These are phyloP conservation scores for Pungitius pungitius DNA, from an alignment of 2,113 vertebrate species.

Conservation along the genomic window DNA sequence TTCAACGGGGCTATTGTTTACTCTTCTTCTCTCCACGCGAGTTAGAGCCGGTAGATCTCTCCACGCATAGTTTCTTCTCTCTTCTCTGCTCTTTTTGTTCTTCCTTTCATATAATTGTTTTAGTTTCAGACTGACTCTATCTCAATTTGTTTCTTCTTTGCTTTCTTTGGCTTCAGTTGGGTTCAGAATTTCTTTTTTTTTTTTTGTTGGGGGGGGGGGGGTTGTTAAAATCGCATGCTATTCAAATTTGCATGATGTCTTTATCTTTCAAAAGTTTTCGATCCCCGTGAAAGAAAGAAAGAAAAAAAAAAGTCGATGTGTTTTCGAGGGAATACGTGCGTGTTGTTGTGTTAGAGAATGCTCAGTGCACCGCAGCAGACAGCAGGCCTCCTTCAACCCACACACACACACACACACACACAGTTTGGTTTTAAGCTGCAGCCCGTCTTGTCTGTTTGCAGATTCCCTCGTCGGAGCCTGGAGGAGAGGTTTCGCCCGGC, in stretches of 20 bases:
- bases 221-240: constrained; percentile 80
- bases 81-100: constrained; percentile 67
- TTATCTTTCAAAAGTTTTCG: constrained; percentile 75
- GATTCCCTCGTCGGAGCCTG: constrained; percentile 86
- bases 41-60: constrained; percentile 79
- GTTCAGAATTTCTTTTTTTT: constrained; percentile 62
- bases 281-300: constrained; percentile 54
- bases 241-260: constrained; percentile 84
- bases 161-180: constrained; percentile 71
- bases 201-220: no score
- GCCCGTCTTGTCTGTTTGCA: constrained; percentile 89
- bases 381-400: constrained; percentile 62
- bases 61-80: constrained; percentile 69
- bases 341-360: constrained; percentile 75
- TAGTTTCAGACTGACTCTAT: constrained; percentile 58
- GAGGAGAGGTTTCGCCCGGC: constrained; percentile 79
- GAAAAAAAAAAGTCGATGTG: constrained; percentile 63
- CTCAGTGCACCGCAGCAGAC: constrained; percentile 87
- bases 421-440: constrained; percentile 64
- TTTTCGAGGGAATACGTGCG: constrained; percentile 75
- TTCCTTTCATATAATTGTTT: constrained; percentile 69
- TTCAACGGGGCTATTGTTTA: constrained; percentile 78
- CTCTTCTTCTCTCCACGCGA: constrained; percentile 74
- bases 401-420: no score
- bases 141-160: constrained; percentile 68